phyloP scores from a whole-genome alignment of 2,888 invertebrate species.

The Drosophila cognata region DNA sequence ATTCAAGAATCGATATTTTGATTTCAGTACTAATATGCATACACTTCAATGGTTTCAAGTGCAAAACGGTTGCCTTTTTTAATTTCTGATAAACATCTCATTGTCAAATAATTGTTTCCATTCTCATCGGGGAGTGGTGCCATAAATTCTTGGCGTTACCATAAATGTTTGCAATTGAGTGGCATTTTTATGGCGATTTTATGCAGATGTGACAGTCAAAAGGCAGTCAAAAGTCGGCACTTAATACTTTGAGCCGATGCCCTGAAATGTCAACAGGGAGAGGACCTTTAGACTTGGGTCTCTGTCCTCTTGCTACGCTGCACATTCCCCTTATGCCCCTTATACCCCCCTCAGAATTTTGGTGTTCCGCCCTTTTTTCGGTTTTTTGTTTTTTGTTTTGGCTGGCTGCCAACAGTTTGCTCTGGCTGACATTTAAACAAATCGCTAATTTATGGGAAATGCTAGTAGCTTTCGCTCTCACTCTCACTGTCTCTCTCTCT shows the following conservation, averaged over 20 bases:
- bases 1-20: background rate
- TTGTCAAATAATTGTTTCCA: conserved; percentile 47
- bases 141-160: conserved; percentile 48
- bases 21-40: background rate
- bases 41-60: background rate
- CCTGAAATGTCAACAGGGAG: conserved; percentile 67
- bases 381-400: conserved; percentile 38
- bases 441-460: conserved; percentile 75
- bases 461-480: background rate
- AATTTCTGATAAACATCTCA: conserved; percentile 26
- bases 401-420: conserved; percentile 39
- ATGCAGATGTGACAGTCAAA: conserved; percentile 72
- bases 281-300: conserved; percentile 42
- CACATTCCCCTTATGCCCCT: background rate
- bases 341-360: background rate
- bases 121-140: conserved; percentile 3
- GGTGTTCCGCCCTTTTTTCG: background rate
- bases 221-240: conserved; percentile 44
- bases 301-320: conserved; percentile 1
- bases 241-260: conserved; percentile 27
- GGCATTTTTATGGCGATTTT: conserved; percentile 73
- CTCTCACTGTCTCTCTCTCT: background rate
- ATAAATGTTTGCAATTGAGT: conserved; percentile 73
- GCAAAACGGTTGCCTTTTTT: background rate
- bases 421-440: conserved; percentile 76